Percentiles rank a stretch among this genome's conserved stretches.
These are phyloP conservation scores for silkworm (Bombyx mori) DNA, from an alignment of 1,140 invertebrate genomes.

Conservation along the genomic window ASM3026992v2 NC_085112.1:13181501-13182000, in stretches of 20 bases:
- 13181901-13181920: no score
- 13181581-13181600: no score
- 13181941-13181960: no score
- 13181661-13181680: neutral
- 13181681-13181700: conserved; percentile 11
- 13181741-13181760: conserved; percentile 27
- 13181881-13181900: no score
- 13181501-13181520: neutral
- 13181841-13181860: conserved; percentile 1
- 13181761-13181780: conserved; percentile 23
- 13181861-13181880: no score
- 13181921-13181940: no score
- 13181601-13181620: no score
- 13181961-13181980: no score
- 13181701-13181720: conserved; percentile 13
- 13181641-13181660: no score
- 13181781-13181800: conserved; percentile 32
- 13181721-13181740: conserved; percentile 22
- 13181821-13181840: conserved; percentile 16
- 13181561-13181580: no score
- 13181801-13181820: conserved; percentile 14
- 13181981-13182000: no score
- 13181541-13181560: neutral
- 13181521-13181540: neutral
- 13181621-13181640: no score